Evolutionary conservation across 2,797 vertebrate genomes (phyloP).

Genomic region (Nothura maculosa): DNA sequence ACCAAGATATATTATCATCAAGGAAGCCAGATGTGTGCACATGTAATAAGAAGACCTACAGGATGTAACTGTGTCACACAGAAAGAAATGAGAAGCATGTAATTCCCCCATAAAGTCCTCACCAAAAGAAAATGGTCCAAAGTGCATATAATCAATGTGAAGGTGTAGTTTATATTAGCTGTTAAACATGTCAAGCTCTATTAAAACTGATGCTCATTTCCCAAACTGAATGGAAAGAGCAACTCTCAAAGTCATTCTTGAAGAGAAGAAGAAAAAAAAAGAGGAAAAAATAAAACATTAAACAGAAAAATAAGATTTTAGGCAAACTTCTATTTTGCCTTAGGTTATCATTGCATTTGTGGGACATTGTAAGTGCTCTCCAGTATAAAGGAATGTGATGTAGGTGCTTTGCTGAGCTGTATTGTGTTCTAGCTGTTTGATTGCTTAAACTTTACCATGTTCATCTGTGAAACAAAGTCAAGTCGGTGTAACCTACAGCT

Average conservation of each 20-base stretch:
- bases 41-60: background rate
- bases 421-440: background rate
- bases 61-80: background rate
- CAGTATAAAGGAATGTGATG: fast-evolving
- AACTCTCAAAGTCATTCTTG: background rate
- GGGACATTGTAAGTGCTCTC: background rate
- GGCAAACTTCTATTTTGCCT: background rate
- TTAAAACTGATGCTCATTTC: constrained; percentile 46
- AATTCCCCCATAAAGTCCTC: constrained; percentile 13
- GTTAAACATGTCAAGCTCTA: constrained; percentile 39
- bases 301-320: background rate
- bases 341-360: background rate
- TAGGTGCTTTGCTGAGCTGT: background rate
- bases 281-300: fast-evolving
- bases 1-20: background rate
- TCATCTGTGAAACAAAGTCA: background rate
- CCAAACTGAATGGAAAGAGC: constrained; percentile 29
- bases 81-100: background rate
- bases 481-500: fast-evolving
- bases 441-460: background rate
- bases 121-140: constrained; percentile 42
- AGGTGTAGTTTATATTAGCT: constrained; percentile 20
- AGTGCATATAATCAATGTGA: constrained; percentile 53
- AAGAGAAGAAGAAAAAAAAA: fast-evolving
- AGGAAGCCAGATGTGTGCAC: background rate